A percentile compares a stretch with the other conserved stretches of the same genome.
Evolutionary conservation across 23 tunicate genomes (phyloP).

Genomic region (Halocynthia aurantium): DNA sequence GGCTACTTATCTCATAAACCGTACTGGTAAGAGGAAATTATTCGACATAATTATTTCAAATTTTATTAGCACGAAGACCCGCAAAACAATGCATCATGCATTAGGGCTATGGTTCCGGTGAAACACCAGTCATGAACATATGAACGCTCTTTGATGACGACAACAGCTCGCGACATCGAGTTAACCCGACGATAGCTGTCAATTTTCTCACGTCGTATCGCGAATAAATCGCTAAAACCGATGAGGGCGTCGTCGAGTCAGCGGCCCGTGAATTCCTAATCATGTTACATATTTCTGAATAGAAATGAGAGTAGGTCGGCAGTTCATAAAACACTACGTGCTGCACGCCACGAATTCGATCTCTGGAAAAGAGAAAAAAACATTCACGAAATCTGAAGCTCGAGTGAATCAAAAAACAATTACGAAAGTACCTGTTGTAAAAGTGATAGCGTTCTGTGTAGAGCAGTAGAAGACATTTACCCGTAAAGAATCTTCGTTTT

Average conservation of each 20-base stretch:
- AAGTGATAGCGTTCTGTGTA: conserved; percentile 95
- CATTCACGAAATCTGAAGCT: too few species aligned
- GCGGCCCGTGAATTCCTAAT: conserved; percentile 12
- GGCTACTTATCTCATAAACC: too few species aligned
- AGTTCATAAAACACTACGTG: conserved; percentile 69
- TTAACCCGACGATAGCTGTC: conserved; percentile 35
- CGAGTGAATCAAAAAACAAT: too few species aligned
- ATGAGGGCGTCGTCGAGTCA: conserved; percentile 20
- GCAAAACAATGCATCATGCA: too few species aligned
- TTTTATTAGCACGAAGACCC: too few species aligned
- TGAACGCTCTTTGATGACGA: conserved; percentile 40
- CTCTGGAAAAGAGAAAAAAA: conserved; percentile 7
- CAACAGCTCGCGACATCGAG: conserved; percentile 30
- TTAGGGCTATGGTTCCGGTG: too few species aligned
- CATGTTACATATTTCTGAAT: conserved; percentile 79
- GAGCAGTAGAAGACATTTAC: conserved; percentile 46
- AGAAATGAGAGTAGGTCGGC: conserved; percentile 84
- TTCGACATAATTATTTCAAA: too few species aligned
- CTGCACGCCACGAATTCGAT: conserved; percentile 44
- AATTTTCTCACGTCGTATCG: conserved; percentile 53
- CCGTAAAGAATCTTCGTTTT: conserved; percentile 45
- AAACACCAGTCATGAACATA: conserved; percentile 55
- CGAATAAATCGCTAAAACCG: conserved; percentile 37
- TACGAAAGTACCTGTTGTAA: conserved; percentile 27
- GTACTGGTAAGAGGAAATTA: too few species aligned